Percentiles rank a stretch among this genome's conserved stretches.
phyloP scores from a whole-genome alignment of 2,797 vertebrate species.

The Notolabrus celidotus region DNA sequence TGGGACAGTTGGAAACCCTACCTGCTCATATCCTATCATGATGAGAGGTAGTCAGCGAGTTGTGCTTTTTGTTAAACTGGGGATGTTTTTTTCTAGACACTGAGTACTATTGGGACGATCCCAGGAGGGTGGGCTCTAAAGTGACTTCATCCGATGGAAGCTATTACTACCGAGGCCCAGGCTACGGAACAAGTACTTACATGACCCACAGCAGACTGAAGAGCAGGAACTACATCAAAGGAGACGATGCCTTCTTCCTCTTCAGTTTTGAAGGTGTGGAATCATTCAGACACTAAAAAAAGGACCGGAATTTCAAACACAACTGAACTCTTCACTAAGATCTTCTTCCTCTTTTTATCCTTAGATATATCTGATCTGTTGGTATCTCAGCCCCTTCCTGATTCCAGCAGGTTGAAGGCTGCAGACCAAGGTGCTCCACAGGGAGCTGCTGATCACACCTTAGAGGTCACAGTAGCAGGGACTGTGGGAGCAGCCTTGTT shows the following conservation, averaged over 20 bases:
- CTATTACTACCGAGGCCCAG: constrained; percentile 79
- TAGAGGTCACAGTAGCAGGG: constrained; percentile 72
- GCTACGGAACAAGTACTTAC: constrained; percentile 80
- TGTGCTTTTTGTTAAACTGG: no score
- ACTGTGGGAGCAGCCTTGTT: constrained; percentile 81
- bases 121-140: constrained; percentile 84
- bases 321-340: not conserved
- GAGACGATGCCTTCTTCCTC: constrained; percentile 86
- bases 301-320: not conserved
- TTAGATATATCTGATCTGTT: constrained; percentile 88
- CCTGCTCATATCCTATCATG: no score
- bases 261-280: constrained; percentile 88
- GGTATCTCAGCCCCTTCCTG: constrained; percentile 59
- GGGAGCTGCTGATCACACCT: not conserved
- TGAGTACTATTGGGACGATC: constrained; percentile 87
- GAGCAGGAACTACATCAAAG: constrained; percentile 90
- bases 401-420: constrained; percentile 72
- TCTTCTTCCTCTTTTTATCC: not conserved
- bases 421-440: constrained; percentile 58
- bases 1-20: no score
- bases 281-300: not conserved
- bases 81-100: constrained; percentile 42
- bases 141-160: constrained; percentile 84
- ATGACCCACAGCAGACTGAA: constrained; percentile 85
- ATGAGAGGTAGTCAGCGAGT: no score